phyloP scores from a whole-genome alignment of 2,797 vertebrate genomes.

The Rhynchonycteris naso region DNA sequence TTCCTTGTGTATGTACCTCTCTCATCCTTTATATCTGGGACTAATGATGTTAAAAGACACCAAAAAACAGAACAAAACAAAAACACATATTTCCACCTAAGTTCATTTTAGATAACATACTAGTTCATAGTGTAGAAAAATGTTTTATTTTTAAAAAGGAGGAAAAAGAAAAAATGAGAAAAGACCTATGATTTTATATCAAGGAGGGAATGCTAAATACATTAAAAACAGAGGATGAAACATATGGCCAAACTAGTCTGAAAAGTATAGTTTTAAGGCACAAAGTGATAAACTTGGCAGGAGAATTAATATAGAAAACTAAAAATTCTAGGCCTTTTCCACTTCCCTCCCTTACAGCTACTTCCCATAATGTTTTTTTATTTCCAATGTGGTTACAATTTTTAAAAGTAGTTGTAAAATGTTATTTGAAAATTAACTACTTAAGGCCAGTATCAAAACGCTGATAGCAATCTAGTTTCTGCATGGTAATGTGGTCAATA shows the following conservation, averaged over 20 bases:
- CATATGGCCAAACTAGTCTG: background rate
- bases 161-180: background rate
- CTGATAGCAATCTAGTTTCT: background rate
- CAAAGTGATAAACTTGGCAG: background rate
- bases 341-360: background rate
- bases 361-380: background rate
- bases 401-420: constrained; percentile 15
- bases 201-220: background rate
- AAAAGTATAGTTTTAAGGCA: constrained; percentile 20
- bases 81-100: background rate
- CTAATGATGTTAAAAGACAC: background rate
- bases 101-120: background rate
- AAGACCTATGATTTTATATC: background rate
- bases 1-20: background rate
- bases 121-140: background rate
- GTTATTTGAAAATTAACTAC: constrained; percentile 38
- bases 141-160: background rate
- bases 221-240: constrained; percentile 16
- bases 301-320: background rate
- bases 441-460: background rate
- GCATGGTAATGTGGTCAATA: background rate
- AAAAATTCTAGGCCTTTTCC: background rate
- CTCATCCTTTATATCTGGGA: constrained; percentile 33
- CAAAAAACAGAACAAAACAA: no score
- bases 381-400: background rate